Evolutionary conservation across 2,888 invertebrate genomes (phyloP), one percentile per base, ranked within the genome.

Genomic region (Prenolepis imparis): DNA sequence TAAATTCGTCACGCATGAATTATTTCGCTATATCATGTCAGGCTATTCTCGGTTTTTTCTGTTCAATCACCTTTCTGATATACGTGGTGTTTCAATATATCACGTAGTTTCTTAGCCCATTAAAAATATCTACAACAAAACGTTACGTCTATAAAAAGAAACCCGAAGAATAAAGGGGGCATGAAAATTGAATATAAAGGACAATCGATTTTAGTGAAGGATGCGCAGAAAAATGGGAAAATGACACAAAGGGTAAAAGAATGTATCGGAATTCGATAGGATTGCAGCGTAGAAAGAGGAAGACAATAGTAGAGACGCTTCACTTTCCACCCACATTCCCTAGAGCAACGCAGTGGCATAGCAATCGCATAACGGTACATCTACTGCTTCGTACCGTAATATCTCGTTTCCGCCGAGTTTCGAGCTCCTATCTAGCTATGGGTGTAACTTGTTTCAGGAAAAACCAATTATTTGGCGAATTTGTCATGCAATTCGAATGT

Each of bases 361-460:
- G 92, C 91, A 93, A 93, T 93, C 92, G 90, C 88, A 87, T 93
- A 93, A 93, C 93, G 93, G 93, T 92, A 93, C 87, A 86, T 84
- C 83, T 82, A 88, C 85, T 85, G 88, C 89, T 85, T 86, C 88
- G 91, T 92, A 91, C 92, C 91, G 88, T 90, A 88, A 89, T 86
- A 90, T 86, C 89, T 88, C 87, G 90, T 92, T 92, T 92, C 88
- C 84, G 75, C 81, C 81, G 80, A 74, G 82, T 63, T 72, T 78
- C 68, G 41, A 70, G 57, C 32, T 57, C 41, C 44, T 70, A 59
- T 78, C 68, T 39, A 28, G 59, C 70, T 72, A 72, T 32, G 24
- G 70, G 41, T 57, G 41, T 52, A 55, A n/a, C 52, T 52, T 11
- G 24, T 80, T 80, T 15, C 57, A 4, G 24, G 77, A 39, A 52